Base-by-base conservation (phyloP, 2,113 vertebrate genomes). In the Leucoraja erinaceus region DNA sequence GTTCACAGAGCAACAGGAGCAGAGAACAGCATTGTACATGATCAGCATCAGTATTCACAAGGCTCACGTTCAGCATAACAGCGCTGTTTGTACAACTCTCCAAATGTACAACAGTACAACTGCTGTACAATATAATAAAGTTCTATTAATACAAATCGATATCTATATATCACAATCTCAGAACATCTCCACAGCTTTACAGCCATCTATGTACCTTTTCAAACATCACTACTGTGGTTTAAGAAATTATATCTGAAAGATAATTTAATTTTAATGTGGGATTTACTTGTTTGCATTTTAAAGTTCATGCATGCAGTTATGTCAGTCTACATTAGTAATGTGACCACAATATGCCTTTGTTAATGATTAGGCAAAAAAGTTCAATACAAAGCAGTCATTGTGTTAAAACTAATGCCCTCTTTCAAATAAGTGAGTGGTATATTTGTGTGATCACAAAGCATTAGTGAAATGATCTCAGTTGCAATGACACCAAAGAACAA, bases 201-300 rank as follows among this genome's bases (percentile, higher is more conserved):
- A 72, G 2, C 14, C 70, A 72, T 0, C 22, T 72, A 22, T 20
- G 16, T 20, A 72, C 70, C 1, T 72, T 72, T 72, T 72, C 4
- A 72, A 72, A 72, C 18, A 22, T 72, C 70, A 72, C 70, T 20
- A 72, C 18, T 20, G 70, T 20, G 11, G 66, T 68, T 10, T 16
- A 72, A 72, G 70, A 91, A 91, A 47, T 91, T 10, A 4, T 33
- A 91, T 70, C 88, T 68, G 18, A 72, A 47, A 38, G 88, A 70
- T 47, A 54, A 72, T 54, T 88, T 66, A 88, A 91, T 74, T 91
- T 70, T 72, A 47, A 54, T 54, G 63, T 70, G 66, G 33, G 18
- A 70, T 72, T 88, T 38, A 91, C 88, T 91, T 70, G 68, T 91
- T 91, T 91, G 90, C 90, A 91, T 91, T 91, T 91, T 91, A 47